These are phyloP conservation scores for Elachura formosa DNA, from an alignment of 2,113 vertebrate genomes.

Conservation along the genomic window DNA sequence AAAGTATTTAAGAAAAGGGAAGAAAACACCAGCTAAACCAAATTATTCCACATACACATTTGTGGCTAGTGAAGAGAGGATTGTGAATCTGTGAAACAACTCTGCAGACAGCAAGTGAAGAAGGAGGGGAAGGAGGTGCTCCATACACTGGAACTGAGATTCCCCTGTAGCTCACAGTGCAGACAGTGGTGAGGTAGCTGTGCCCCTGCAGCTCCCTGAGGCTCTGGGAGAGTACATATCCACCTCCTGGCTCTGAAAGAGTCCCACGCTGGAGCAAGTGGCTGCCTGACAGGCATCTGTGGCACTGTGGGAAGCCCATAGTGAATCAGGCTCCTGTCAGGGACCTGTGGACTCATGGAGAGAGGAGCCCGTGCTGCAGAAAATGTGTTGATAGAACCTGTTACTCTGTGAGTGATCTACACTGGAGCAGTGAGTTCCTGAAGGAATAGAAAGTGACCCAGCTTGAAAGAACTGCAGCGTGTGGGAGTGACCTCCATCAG, in stretches of 20 bases:
- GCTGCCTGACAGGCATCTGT: neutral
- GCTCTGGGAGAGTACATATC: neutral
- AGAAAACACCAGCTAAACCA: neutral
- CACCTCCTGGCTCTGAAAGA: neutral
- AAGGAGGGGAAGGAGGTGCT: neutral
- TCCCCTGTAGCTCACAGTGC: neutral
- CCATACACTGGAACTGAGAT: neutral
- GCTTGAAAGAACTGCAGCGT: neutral
- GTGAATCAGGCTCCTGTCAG: neutral
- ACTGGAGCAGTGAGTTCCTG: neutral
- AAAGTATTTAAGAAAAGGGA: neutral
- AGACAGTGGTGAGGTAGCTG: neutral
- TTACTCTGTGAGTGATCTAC: neutral
- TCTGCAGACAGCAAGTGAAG: neutral
- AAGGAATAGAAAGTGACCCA: neutral
- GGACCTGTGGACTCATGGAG: too few species aligned
- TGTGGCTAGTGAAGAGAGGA: neutral
- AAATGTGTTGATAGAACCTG: neutral
- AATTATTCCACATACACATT: neutral
- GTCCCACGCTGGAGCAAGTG: too few species aligned
- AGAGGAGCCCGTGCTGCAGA: neutral
- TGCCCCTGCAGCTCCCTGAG: neutral
- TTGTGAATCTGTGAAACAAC: neutral
- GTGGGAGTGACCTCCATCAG: neutral
- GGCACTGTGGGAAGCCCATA: neutral